Conservation (phyloP, 1,140 invertebrate species). For the Penaeus chinensis region DNA sequence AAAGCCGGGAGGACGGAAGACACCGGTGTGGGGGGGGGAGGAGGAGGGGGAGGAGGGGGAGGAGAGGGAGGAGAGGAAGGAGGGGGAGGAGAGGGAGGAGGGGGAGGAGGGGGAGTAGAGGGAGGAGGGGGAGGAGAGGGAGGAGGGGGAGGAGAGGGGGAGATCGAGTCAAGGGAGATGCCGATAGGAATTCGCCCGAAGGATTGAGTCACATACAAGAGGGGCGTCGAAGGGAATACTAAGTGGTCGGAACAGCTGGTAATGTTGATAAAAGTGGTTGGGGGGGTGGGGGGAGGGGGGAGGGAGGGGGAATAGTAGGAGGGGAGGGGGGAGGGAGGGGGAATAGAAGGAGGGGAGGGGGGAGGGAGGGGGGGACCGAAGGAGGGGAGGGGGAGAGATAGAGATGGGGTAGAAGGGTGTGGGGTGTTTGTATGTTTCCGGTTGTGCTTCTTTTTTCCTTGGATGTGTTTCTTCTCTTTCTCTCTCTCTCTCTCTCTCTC, state of each 20-base stretch:
- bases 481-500: too few relatives aligned
- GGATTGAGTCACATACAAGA: conserved; percentile 17
- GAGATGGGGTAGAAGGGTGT: too few relatives aligned
- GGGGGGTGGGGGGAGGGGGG: too few relatives aligned
- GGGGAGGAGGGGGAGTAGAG: too few relatives aligned
- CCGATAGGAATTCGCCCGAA: neutral
- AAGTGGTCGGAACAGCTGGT: conserved; percentile 1
- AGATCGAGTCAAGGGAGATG: neutral
- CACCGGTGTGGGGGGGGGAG: too few relatives aligned
- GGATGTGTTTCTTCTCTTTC: too few relatives aligned
- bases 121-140: neutral
- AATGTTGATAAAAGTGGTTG: neutral
- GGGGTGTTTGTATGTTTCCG: neutral
- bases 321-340: too few relatives aligned
- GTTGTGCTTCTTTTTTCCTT: neutral
- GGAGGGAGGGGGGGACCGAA: too few relatives aligned
- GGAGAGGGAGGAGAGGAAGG: neutral
- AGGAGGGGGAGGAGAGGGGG: neutral
- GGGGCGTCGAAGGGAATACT: neutral
- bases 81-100: neutral
- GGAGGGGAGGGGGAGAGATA: too few relatives aligned
- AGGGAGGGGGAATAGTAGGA: too few relatives aligned
- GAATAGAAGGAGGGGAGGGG: too few relatives aligned
- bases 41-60: neutral
- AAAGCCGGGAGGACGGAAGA: too few relatives aligned